Percentiles rank a stretch among this genome's conserved stretches.
These are phyloP conservation scores for Rhinogobio ventralis DNA, from an alignment of 2,797 vertebrate species.

Conservation along the genomic window DNA sequence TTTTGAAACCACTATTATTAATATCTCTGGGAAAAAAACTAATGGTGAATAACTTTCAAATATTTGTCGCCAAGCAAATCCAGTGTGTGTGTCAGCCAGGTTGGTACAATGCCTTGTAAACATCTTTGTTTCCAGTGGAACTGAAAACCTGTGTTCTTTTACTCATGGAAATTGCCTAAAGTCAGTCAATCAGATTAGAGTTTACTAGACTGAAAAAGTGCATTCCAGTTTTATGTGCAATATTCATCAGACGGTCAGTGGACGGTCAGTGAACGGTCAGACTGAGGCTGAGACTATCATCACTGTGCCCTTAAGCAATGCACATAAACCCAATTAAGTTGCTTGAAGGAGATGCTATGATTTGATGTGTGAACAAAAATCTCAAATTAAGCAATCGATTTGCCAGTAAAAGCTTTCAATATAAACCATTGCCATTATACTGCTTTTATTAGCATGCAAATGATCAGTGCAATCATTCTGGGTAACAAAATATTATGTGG, in stretches of 20 bases:
- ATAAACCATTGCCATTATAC: background rate
- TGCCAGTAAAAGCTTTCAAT: background rate
- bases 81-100: background rate
- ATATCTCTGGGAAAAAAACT: background rate
- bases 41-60: background rate
- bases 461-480: background rate
- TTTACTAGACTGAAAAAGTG: conserved; percentile 2
- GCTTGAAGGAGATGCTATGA: background rate
- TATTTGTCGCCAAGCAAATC: background rate
- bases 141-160: background rate
- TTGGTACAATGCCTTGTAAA: background rate
- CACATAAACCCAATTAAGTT: background rate
- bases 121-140: background rate
- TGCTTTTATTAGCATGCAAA: background rate
- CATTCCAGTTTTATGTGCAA: background rate
- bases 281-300: background rate
- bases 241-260: background rate
- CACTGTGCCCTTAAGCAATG: background rate
- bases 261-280: background rate
- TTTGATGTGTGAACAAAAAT: conserved; percentile 13
- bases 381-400: background rate
- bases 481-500: conserved; percentile 7
- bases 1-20: background rate
- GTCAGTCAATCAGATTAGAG: background rate
- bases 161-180: background rate